A percentile compares a stretch with the other conserved stretches of the same genome.
Conservation (phyloP, 2,888 invertebrate species). For the Electrophaes corylata region DNA sequence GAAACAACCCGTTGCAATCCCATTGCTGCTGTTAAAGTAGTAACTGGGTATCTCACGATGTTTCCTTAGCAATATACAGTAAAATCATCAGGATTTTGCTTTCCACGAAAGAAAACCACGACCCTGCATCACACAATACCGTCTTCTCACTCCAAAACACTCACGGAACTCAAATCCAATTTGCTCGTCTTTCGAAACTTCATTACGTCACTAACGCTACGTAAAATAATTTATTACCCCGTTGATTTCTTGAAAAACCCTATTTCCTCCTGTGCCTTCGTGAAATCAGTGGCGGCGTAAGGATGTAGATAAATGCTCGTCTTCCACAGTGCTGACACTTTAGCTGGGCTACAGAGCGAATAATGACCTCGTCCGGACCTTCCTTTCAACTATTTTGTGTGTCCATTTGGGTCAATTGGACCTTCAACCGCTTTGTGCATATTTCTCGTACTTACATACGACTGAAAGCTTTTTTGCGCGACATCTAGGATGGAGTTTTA, state of each 20-base stretch:
- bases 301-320: conserved; percentile 80
- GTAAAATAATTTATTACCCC: conserved; percentile 67
- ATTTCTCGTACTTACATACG: conserved; percentile 62
- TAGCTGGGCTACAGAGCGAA: conserved; percentile 72
- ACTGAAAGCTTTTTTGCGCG: conserved; percentile 75
- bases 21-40: too few species aligned
- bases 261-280: conserved; percentile 66
- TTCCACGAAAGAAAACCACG: conserved; percentile 19
- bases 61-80: conserved; percentile 7
- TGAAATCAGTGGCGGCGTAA: conserved; percentile 76
- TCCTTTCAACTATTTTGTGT: conserved; percentile 78
- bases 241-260: conserved; percentile 72
- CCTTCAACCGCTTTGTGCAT: conserved; percentile 73
- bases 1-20: too few species aligned
- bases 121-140: conserved; percentile 31
- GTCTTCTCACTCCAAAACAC: conserved; percentile 36
- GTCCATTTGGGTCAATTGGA: conserved; percentile 82
- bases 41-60: too few species aligned
- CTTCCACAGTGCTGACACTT: conserved; percentile 76
- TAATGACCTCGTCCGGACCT: conserved; percentile 74
- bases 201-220: conserved; percentile 48
- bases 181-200: conserved; percentile 46
- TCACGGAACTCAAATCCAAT: conserved; percentile 40
- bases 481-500: conserved; percentile 44
- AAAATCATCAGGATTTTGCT: conserved; percentile 18